Base-by-base conservation (phyloP, 1,140 invertebrate genomes). In the Thaumetopoea pityocampa region DNA sequence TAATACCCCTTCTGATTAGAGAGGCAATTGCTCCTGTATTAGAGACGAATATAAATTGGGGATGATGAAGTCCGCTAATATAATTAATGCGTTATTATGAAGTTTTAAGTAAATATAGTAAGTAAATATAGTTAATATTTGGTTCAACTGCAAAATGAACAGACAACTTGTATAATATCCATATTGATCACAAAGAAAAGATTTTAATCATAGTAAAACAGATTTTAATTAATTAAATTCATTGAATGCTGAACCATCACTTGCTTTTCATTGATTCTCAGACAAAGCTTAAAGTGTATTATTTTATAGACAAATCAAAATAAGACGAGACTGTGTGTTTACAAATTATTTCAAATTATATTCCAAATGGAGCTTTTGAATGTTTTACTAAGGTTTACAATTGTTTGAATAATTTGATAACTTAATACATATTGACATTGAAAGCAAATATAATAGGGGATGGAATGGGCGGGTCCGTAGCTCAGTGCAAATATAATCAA, bases 241-340 rank as follows among this genome's bases (percentile, higher is more conserved):
- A 78, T 71, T 80, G 51, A 74, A 69, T 66, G 66, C 63, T 66
- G 59, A 80, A 79, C 74, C 76, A 80, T 68, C 73, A 69, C 70
- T 79, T 72, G 67, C 69, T 65, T 65, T 73, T 68, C 67, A 76
- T 70, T 77, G 64, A 73, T 50, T 70, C 33, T 33, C 76, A 70
- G 67, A 80, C 79, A 83, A 83, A 80, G 76, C 73, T 62, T 70
- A 80, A 80, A 80, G 79, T 83, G 79, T 83, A 83, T 83, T 83
- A 83, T 83, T 83, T 80, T 77, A 80, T 83, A 70, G 69, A 77
- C 71, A 78, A 80, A 77, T 78, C 73, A 46, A 72, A 71, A 68
- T 65, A 61, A 37, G 48, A 57, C 51, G 46, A 37, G 36, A 50
- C 49, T 63, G 55, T 57, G 41, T 65, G 51, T 58, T 72, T 68